Conservation (phyloP, 2,888 invertebrate species). For the Melieria picta region DNA sequence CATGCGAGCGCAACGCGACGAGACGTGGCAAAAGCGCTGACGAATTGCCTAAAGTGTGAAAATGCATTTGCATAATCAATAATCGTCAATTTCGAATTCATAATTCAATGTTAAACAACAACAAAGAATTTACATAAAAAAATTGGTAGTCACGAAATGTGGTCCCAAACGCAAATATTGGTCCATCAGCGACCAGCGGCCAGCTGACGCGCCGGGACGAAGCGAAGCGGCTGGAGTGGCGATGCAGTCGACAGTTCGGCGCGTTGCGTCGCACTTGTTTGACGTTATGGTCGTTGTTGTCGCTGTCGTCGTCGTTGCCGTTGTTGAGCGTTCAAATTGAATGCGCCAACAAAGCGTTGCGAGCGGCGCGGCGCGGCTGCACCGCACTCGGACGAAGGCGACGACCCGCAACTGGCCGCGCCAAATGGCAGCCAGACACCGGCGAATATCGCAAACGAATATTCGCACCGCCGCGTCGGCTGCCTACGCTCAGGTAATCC, state of each 20-base stretch:
- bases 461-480: no score
- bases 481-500: neutral
- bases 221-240: no score
- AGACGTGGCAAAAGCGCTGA: slow-evolving; percentile 14
- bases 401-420: slow-evolving; percentile 21
- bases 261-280: neutral
- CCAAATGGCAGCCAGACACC: neutral
- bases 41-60: slow-evolving; percentile 54
- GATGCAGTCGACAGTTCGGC: no score
- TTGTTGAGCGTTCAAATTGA: slow-evolving; percentile 31
- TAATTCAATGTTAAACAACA: slow-evolving; percentile 38
- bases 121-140: slow-evolving; percentile 40
- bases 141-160: slow-evolving; percentile 42
- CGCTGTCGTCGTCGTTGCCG: neutral
- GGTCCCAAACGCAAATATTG: slow-evolving; percentile 20
- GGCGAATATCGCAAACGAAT: no score
- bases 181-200: neutral
- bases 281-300: no score
- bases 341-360: slow-evolving; percentile 33
- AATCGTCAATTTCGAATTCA: slow-evolving; percentile 49
- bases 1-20: neutral
- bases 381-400: slow-evolving; percentile 19
- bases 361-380: slow-evolving; percentile 7
- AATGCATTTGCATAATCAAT: slow-evolving; percentile 64
- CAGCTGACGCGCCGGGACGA: no score